A percentile compares a stretch with the other conserved stretches of the same genome.
Conservation (phyloP, 2,797 vertebrate species). For the Poeciliopsis gracilis region DNA sequence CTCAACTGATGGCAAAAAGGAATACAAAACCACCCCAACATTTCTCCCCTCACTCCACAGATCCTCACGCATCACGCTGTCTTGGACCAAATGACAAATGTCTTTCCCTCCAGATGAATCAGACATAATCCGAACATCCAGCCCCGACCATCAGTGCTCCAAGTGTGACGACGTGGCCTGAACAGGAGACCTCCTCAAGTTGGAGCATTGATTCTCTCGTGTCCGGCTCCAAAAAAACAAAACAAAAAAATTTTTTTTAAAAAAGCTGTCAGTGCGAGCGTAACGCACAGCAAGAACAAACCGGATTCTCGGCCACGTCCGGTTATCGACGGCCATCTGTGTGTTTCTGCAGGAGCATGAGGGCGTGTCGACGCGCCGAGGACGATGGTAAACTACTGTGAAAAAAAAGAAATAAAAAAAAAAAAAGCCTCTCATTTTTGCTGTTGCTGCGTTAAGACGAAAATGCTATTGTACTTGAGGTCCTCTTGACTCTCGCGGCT, state of each 20-base stretch:
- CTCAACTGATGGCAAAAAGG: constrained; percentile 34
- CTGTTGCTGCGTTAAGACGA: constrained; percentile 43
- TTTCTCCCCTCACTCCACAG: constrained; percentile 29
- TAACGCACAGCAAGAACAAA: constrained; percentile 49
- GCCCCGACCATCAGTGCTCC: constrained; percentile 19
- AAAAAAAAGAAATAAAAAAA: constrained; percentile 20
- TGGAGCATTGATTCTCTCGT: constrained; percentile 13
- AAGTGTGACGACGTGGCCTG: constrained; percentile 20
- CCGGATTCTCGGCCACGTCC: constrained; percentile 43
- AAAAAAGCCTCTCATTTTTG: constrained; percentile 48
- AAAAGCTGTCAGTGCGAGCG: constrained; percentile 38
- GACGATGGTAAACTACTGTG: constrained; percentile 74
- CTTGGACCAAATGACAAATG: constrained; percentile 30
- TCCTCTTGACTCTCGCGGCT: constrained; percentile 48
- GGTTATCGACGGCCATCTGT: constrained; percentile 52
- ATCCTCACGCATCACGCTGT: constrained; percentile 46
- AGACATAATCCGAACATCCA: constrained; percentile 6
- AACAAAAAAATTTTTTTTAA: too few relatives aligned
- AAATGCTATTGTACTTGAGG: constrained; percentile 47
- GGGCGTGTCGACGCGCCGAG: constrained; percentile 58
- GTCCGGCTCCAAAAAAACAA: constrained; percentile 30
- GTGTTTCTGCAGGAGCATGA: constrained; percentile 53
- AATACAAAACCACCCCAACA: constrained; percentile 31
- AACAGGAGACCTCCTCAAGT: constrained; percentile 13
- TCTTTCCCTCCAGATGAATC: constrained; percentile 19